Conservation (phyloP, 2,888 invertebrate species). For the Therioaphis trifolii region DNA sequence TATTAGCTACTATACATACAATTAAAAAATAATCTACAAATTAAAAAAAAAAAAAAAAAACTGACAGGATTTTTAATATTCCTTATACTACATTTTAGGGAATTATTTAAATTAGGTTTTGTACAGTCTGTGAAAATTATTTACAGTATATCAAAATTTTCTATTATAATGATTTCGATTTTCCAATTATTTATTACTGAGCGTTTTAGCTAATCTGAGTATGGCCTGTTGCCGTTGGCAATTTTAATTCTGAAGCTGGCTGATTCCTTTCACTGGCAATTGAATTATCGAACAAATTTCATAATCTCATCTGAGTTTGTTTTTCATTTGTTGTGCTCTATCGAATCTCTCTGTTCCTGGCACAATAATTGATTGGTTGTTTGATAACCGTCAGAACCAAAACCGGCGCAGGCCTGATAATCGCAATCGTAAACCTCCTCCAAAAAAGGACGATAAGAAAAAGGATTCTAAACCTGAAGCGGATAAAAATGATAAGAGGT, state of each 20-base stretch:
- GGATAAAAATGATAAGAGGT: slow-evolving; percentile 62
- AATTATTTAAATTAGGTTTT: slow-evolving; percentile 44
- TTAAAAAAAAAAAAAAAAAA: slow-evolving; percentile 21
- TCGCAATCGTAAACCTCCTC: slow-evolving; percentile 63
- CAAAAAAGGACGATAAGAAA: slow-evolving; percentile 63
- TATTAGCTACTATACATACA: neutral
- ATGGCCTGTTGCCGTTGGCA: slow-evolving; percentile 63
- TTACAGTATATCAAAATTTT: slow-evolving; percentile 57
- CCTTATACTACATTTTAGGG: slow-evolving; percentile 57
- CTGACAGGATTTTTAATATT: slow-evolving; percentile 46
- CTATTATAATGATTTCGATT: slow-evolving; percentile 60
- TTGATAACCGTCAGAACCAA: slow-evolving; percentile 61
- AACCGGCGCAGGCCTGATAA: slow-evolving; percentile 63
- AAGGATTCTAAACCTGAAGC: slow-evolving; percentile 63
- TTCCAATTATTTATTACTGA: slow-evolving; percentile 61
- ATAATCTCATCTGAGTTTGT: slow-evolving; percentile 63
- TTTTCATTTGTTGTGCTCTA: slow-evolving; percentile 63
- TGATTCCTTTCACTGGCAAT: slow-evolving; percentile 61
- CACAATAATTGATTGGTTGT: slow-evolving; percentile 63
- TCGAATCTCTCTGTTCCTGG: slow-evolving; percentile 62
- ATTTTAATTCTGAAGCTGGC: slow-evolving; percentile 62
- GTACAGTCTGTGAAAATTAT: slow-evolving; percentile 46
- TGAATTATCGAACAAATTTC: slow-evolving; percentile 62
- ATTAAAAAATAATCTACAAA: slow-evolving; percentile 14
- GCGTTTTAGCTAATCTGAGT: slow-evolving; percentile 62